Conservation (phyloP, 1,140 invertebrate species). For the Uloborus diversus region DNA sequence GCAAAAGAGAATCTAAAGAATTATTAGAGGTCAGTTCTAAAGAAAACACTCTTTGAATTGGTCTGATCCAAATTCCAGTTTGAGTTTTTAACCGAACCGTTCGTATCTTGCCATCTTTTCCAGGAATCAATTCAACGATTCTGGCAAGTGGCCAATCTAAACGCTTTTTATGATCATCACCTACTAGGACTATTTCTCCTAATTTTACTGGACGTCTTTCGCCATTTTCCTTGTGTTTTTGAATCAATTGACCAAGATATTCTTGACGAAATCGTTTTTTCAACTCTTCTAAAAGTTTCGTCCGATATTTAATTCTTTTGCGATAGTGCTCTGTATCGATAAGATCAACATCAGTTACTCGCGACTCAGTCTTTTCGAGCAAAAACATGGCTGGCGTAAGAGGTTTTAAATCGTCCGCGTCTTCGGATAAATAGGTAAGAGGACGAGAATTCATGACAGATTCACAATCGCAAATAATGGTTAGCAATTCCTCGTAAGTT, state of each 20-base stretch:
- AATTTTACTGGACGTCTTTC: background rate
- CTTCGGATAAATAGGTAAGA: slow-evolving; percentile 49
- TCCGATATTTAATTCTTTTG: background rate
- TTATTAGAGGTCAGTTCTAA: too few relatives aligned
- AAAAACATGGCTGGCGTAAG: slow-evolving; percentile 27
- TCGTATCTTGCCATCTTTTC: background rate
- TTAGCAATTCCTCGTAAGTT: slow-evolving; percentile 46
- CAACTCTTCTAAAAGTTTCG: background rate
- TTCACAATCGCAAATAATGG: slow-evolving; percentile 51
- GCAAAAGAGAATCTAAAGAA: too few relatives aligned
- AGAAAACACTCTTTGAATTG: too few relatives aligned
- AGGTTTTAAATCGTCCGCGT: slow-evolving; percentile 28
- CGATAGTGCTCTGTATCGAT: background rate
- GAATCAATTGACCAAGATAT: slow-evolving; percentile 1
- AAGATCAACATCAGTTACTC: background rate
- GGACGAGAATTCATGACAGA: slow-evolving; percentile 51
- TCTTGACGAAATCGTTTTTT: background rate
- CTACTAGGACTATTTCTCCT: background rate
- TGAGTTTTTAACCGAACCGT: background rate
- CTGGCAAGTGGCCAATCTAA: background rate
- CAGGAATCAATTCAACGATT: background rate
- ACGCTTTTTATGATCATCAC: background rate
- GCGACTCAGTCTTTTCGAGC: background rate
- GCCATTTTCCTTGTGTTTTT: background rate
- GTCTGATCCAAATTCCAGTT: background rate